Base-by-base conservation (phyloP, 2,113 vertebrate species). In the Pelvicachromis taeniatus region DNA sequence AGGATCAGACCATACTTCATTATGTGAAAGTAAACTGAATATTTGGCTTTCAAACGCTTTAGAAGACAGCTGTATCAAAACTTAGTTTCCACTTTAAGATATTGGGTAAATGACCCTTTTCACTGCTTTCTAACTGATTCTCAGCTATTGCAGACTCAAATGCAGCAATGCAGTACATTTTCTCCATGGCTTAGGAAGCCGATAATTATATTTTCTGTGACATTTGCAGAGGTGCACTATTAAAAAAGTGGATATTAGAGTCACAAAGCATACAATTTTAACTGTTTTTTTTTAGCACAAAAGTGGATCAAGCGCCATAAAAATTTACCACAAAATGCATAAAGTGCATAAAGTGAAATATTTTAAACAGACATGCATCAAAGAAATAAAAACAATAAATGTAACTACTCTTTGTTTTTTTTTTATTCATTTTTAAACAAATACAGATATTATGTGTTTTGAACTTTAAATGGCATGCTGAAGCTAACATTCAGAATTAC, bases 381-480 rank as follows among this genome's bases (percentile, higher is more conserved):
- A 50, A 12, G 2, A 75, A 31, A 29, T 0, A 0, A 26, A 7
- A 11, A 6, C 1, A 73, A 1, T 19, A 29, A 48, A 29, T 48
- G 11, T 17, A 29, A 48, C 11, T 48, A 29, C 5, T 14, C 23
- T 73, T 48, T 19, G 52, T n/a, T 54, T n/a, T 10, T 21, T 52
- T 53, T 21, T 38, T 2, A 73, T 48, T 4, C 0, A 50, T 70
- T 45, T 70, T 70, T 1, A 29, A 29, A 73, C 29, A 29, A 50
- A 12, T 75, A 0, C 42, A 31, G 1, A 75, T 75, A 12, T n/a
- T 50, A 50, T 75, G 23, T 7, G 31, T 75, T 0, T 29, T 1
- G 23, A 48, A 75, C 42, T 5, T 31, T 75, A 50, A 75, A 75
- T 75, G 16, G 23, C 2, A 29, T 31, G 7, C 68, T 31, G 26